Evolutionary conservation across 2,113 vertebrate species (phyloP).

Genomic region (Oenanthe melanoleuca): DNA sequence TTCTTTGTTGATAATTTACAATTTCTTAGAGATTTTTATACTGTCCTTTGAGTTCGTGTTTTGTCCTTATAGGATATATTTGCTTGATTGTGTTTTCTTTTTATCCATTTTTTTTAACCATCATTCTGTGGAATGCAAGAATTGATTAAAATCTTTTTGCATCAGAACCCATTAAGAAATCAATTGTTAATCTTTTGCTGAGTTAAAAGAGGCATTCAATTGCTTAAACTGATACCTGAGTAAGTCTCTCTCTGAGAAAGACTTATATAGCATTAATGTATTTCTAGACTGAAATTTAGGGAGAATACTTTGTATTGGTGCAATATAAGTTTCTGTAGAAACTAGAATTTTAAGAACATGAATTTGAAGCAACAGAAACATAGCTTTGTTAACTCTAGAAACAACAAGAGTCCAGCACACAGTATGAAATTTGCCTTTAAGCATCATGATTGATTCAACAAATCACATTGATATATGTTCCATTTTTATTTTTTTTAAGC

Average conservation of each 20-base stretch:
- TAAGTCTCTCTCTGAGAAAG: neutral
- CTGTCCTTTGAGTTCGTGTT: neutral
- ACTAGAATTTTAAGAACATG: neutral
- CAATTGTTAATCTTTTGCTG: neutral
- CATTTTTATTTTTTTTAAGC: neutral
- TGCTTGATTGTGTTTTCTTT: neutral
- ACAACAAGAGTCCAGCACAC: neutral
- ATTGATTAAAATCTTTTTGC: neutral
- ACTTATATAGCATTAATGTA: neutral
- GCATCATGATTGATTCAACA: neutral
- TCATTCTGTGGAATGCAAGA: neutral
- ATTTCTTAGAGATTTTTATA: neutral
- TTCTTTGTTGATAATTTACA: neutral
- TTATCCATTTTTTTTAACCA: neutral
- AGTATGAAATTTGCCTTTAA: neutral
- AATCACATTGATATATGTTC: fast-evolving
- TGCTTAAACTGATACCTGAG: neutral
- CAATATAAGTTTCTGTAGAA: neutral
- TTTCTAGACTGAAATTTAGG: neutral
- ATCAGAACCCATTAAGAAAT: neutral
- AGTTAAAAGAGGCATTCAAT: neutral
- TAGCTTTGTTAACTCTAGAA: neutral
- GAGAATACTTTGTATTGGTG: neutral
- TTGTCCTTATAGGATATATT: neutral
- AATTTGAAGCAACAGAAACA: neutral